phyloP scores from a whole-genome alignment of 2,113 vertebrate species.

The Toxotes jaculatrix region DNA sequence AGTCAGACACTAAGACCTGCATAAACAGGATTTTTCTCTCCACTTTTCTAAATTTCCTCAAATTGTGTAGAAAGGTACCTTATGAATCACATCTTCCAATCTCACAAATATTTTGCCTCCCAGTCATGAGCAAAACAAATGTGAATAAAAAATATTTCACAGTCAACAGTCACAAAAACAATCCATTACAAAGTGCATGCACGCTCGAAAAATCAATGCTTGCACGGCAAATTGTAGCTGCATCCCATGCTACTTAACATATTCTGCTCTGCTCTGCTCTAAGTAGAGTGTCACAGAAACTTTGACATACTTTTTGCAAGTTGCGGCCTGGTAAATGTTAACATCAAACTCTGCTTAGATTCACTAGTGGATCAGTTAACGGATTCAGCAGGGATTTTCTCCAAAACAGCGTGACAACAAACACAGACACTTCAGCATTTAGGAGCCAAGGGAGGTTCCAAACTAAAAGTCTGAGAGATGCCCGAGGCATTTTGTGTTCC shows the following conservation, averaged over 20 bases:
- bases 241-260: slow-evolving; percentile 39
- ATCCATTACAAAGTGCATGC: slow-evolving; percentile 5
- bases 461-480: slow-evolving; percentile 60
- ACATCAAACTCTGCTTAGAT: slow-evolving; percentile 60
- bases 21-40: neutral
- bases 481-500: slow-evolving; percentile 61
- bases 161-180: slow-evolving; percentile 23
- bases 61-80: slow-evolving; percentile 17
- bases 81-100: slow-evolving; percentile 10
- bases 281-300: slow-evolving; percentile 32
- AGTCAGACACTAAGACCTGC: slow-evolving; percentile 1
- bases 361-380: slow-evolving; percentile 45
- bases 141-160: slow-evolving; percentile 20
- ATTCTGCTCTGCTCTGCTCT: slow-evolving; percentile 20
- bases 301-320: slow-evolving; percentile 60
- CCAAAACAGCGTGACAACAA: slow-evolving; percentile 68
- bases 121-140: slow-evolving; percentile 32
- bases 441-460: slow-evolving; percentile 63
- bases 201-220: slow-evolving; percentile 18
- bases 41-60: slow-evolving; percentile 1
- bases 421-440: slow-evolving; percentile 65
- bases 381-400: slow-evolving; percentile 52
- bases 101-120: slow-evolving; percentile 29
- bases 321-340: slow-evolving; percentile 55
- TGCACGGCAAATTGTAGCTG: slow-evolving; percentile 17